Evolutionary conservation across 2,113 vertebrate genomes (phyloP), one percentile per base, ranked within the genome.

Genomic region (Rhinopithecus roxellana): DNA sequence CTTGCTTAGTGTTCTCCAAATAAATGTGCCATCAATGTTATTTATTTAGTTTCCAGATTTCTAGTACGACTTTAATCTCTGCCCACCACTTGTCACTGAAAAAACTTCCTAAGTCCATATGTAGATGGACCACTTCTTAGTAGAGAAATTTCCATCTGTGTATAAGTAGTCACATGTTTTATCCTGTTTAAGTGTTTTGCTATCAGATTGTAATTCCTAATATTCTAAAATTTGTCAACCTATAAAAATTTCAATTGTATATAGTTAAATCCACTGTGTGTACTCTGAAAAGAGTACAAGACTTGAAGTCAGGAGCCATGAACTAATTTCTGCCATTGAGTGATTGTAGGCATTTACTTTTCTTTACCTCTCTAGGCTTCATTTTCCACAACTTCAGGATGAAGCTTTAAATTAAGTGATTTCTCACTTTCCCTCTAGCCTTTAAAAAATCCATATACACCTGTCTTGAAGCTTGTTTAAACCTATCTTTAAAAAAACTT

Each of bases 401-500:
- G 18, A 95, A 94, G 77, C 27, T 95, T 92, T 90, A 94, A 84
- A 88, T 81, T n/a, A 82, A 55, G 9, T 70, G 23, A 72, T 87
- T 95, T 72, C 77, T 93, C 48, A 50, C 52, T 92, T 96, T 75
- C 43, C 18, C 22, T 88, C 8, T 6, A 95, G 38, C 16, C 89
- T 74, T 94, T 87, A 50, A 32, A 84, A 92, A 90, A 69, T 85
- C n/a, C 85, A 13, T 94, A 55, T 40, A 30, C 23, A 48, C 32
- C 38, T 40, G 25, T 79, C 48, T 74, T 11, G 30, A 93, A 94
- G 22, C 8, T 38, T 90, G 64, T 48, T 94, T 59, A 94, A 92
- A 80, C 22, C 17, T 91, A 72, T 80, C 57, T 77, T 78, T 7
- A 16, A 84, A 90, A 70, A 80, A 7, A 11, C n/a, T 78, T 45